These are phyloP conservation scores for Pseudomugil tenellus DNA, from an alignment of 2,797 vertebrate genomes.

Conservation along the genomic window DNA sequence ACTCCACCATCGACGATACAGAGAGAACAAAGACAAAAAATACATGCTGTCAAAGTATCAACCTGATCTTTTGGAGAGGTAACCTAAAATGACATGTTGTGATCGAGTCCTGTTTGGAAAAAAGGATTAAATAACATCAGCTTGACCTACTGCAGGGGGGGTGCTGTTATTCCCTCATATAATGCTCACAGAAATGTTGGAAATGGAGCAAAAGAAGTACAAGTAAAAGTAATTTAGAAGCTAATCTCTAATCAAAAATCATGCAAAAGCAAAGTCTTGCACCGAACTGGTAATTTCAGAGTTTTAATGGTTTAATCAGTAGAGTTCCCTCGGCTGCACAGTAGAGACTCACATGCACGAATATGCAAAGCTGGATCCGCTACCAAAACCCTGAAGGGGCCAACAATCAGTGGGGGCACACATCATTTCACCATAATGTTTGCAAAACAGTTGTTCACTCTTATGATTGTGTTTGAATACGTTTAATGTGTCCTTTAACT, in stretches of 20 bases:
- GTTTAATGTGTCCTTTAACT: neutral
- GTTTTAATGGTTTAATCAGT: neutral
- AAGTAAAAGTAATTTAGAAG: neutral
- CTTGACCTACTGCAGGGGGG: too few relatives aligned
- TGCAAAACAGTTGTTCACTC: neutral
- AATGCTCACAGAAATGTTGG: neutral
- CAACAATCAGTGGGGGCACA: neutral
- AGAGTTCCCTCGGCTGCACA: neutral
- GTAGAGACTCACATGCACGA: neutral
- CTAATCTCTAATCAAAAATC: neutral
- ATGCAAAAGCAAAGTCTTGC: too few relatives aligned
- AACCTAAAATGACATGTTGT: too few relatives aligned
- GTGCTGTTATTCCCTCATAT: too few relatives aligned
- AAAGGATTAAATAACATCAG: too few relatives aligned
- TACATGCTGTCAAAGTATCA: too few relatives aligned
- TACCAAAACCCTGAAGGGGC: neutral
- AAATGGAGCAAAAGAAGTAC: neutral
- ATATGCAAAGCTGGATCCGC: neutral
- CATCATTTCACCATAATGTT: neutral
- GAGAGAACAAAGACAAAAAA: too few relatives aligned
- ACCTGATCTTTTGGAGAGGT: too few relatives aligned
- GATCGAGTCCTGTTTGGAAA: too few relatives aligned
- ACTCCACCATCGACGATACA: too few relatives aligned
- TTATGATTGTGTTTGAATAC: neutral
- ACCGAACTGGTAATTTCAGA: too few relatives aligned